Conservation (phyloP, 2,113 vertebrate genomes). For the Seriola dumerili region DNA sequence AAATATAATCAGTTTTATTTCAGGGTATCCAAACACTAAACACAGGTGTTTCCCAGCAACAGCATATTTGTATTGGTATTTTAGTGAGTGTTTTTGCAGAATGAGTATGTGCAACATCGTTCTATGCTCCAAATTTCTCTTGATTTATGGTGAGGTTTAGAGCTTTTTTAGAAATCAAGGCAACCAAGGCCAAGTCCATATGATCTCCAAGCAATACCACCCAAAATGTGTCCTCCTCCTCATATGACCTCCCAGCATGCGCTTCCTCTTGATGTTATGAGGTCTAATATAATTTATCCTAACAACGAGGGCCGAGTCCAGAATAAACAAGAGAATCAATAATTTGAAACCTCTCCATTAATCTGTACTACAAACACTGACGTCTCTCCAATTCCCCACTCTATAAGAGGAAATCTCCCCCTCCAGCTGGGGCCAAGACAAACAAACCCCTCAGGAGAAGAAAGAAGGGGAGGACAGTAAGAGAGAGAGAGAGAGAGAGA, state of each 20-base stretch:
- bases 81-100: conserved; percentile 35
- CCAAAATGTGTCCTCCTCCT: conserved; percentile 31
- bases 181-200: conserved; percentile 5
- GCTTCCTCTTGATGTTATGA: conserved; percentile 29
- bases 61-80: conserved; percentile 39
- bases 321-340: conserved; percentile 57
- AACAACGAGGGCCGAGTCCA: conserved; percentile 14
- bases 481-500: conserved; percentile 8
- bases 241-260: conserved; percentile 30
- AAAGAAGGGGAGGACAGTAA: conserved; percentile 11
- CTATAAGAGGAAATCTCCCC: conserved; percentile 61
- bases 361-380: conserved; percentile 29
- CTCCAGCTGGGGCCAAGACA: conserved; percentile 57
- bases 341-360: conserved; percentile 44
- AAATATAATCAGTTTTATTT: conserved; percentile 35
- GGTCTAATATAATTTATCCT: conserved; percentile 29
- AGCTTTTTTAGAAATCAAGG: conserved; percentile 39
- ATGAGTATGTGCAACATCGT: conserved; percentile 1
- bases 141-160: conserved; percentile 44
- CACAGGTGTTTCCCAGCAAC: conserved; percentile 63
- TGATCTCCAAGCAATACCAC: conserved; percentile 13
- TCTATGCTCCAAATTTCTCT: conserved; percentile 25
- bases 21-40: conserved; percentile 40
- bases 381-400: conserved; percentile 43
- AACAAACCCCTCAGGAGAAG: conserved; percentile 50